Percentiles rank a stretch among this genome's conserved stretches.
These are phyloP conservation scores for Aphelocoma coerulescens DNA, from an alignment of 2,113 vertebrate species.

Conservation along the genomic window DNA sequence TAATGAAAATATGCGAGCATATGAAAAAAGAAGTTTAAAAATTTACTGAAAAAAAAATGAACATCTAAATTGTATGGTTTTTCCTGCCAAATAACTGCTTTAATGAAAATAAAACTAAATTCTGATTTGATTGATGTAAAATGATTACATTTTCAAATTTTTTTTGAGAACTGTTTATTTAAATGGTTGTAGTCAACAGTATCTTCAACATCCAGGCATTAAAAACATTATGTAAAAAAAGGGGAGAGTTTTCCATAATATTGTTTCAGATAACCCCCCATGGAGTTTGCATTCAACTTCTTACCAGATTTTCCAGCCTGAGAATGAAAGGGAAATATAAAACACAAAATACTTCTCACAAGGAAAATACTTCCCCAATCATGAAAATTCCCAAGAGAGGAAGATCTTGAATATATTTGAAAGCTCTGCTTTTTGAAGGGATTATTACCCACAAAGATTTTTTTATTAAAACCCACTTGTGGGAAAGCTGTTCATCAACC, in stretches of 20 bases:
- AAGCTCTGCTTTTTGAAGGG: background rate
- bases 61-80: fast-evolving
- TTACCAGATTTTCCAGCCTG: background rate
- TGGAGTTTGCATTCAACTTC: background rate
- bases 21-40: background rate
- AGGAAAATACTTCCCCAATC: background rate
- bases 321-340: background rate
- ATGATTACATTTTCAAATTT: background rate
- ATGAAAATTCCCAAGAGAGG: background rate
- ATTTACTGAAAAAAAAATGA: background rate
- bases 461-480: background rate
- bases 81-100: background rate
- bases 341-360: background rate
- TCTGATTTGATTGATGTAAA: background rate
- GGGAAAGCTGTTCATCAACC: background rate
- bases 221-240: background rate
- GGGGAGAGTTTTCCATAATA: background rate
- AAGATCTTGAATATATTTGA: background rate
- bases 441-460: background rate
- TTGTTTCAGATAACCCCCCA: background rate
- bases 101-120: background rate
- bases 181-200: background rate
- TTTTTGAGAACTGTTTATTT: background rate
- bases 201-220: background rate
- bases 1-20: background rate